Percentiles rank a stretch among this genome's conserved stretches.
phyloP scores from a whole-genome alignment of 2,113 vertebrate genomes.

The Herpetotheres cachinnans region DNA sequence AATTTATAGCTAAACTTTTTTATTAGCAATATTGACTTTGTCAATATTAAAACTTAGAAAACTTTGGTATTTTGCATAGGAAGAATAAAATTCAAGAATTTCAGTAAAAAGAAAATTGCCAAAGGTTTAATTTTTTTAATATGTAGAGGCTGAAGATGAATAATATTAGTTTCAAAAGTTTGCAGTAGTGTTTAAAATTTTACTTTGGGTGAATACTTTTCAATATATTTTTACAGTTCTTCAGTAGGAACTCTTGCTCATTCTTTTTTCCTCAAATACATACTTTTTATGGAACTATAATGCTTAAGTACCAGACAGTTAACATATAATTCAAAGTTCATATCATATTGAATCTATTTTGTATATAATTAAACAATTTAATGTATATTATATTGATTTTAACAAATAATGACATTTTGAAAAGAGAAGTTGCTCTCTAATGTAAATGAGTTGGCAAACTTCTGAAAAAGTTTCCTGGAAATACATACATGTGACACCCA shows the following conservation, averaged over 20 bases:
- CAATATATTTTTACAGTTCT: not conserved
- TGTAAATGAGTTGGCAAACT: not conserved
- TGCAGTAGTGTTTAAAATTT: not conserved
- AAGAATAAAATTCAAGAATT: not conserved
- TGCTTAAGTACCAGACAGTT: not conserved
- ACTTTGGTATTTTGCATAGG: not conserved
- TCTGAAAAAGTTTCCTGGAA: constrained; percentile 12
- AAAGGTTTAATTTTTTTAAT: not conserved
- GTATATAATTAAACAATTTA: not conserved
- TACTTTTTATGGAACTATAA: not conserved
- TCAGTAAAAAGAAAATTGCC: not conserved
- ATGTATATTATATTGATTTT: not conserved
- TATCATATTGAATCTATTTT: not conserved
- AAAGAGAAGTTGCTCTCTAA: not conserved
- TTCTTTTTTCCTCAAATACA: not conserved
- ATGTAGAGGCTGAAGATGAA: not conserved
- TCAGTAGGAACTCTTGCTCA: not conserved
- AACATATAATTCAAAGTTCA: not conserved
- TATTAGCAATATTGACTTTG: not conserved
- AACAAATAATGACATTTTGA: not conserved
- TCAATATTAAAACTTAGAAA: not conserved
- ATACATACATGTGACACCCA: not conserved
- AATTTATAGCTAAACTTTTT: not conserved
- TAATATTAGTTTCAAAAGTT: not conserved
- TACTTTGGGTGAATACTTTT: not conserved